Conservation (phyloP, 2,888 invertebrate species). For the Tetranychus truncatus region DNA sequence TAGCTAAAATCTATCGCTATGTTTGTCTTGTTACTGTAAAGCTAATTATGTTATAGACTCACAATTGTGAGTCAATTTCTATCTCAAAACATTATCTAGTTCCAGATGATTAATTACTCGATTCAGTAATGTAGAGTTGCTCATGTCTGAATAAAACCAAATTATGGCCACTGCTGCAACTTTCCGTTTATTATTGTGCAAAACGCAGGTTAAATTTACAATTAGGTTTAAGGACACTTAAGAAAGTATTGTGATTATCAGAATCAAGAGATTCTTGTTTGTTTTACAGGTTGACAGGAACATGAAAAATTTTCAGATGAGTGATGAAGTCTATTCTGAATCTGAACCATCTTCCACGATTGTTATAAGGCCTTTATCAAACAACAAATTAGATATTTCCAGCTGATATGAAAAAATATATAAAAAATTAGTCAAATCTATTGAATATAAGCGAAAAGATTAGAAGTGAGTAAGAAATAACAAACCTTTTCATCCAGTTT, state of each 20-base stretch:
- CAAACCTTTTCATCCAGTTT: conserved; percentile 46
- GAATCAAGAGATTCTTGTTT: not conserved
- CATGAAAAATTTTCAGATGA: not conserved
- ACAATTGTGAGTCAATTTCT: too few species aligned
- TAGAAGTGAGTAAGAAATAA: conserved; percentile 5
- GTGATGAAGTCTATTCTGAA: not conserved
- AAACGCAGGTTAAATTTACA: too few species aligned
- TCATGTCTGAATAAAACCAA: too few species aligned
- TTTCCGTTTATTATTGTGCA: too few species aligned
- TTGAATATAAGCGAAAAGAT: not conserved
- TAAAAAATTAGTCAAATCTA: not conserved
- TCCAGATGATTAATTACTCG: too few species aligned
- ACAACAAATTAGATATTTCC: conserved; percentile 50
- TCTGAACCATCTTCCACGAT: not conserved
- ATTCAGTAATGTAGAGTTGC: too few species aligned
- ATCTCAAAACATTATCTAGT: too few species aligned
- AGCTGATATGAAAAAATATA: conserved; percentile 32
- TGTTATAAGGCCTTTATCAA: conserved; percentile 56
- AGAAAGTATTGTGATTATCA: not conserved
- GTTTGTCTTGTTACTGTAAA: too few species aligned
- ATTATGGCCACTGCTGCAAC: too few species aligned
- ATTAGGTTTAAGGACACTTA: too few species aligned
- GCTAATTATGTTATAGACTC: too few species aligned
- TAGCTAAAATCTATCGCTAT: too few species aligned
- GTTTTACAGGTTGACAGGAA: not conserved